Evolutionary conservation across 2,888 invertebrate species (phyloP).

Genomic region (Poecilus cupreus): DNA sequence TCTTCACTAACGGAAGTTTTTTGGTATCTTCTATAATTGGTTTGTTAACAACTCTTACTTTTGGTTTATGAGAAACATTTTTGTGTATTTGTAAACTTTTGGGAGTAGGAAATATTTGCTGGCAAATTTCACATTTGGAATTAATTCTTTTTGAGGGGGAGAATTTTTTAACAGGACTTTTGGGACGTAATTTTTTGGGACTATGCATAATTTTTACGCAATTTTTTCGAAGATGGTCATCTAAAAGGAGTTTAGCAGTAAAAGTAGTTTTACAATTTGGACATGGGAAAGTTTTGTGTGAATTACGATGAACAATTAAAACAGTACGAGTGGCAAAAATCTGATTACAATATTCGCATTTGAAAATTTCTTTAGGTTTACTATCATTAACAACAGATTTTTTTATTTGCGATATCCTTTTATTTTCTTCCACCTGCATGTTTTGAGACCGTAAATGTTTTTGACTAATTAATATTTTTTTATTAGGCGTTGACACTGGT

Average conservation of each 20-base stretch:
- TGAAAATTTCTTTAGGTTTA: slow-evolving; percentile 61
- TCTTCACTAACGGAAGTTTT: slow-evolving; percentile 11
- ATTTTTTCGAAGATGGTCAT: slow-evolving; percentile 67
- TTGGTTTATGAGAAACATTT: slow-evolving; percentile 22
- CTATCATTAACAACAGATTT: background rate
- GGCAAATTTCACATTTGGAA: slow-evolving; percentile 40
- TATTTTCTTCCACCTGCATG: slow-evolving; percentile 62
- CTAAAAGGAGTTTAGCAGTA: slow-evolving; percentile 67
- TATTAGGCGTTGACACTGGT: slow-evolving; percentile 55
- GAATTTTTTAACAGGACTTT: background rate
- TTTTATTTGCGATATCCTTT: slow-evolving; percentile 53
- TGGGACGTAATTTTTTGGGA: background rate
- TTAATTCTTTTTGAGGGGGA: slow-evolving; percentile 2
- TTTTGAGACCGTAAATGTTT: slow-evolving; percentile 65
- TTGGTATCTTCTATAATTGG: background rate
- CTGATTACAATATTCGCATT: slow-evolving; percentile 67
- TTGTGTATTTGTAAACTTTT: slow-evolving; percentile 45
- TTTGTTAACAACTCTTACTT: background rate
- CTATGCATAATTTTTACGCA: slow-evolving; percentile 67
- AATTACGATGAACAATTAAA: slow-evolving; percentile 66
- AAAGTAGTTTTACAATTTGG: slow-evolving; percentile 66
- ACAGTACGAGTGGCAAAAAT: slow-evolving; percentile 65
- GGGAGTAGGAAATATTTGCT: slow-evolving; percentile 24
- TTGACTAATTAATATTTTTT: slow-evolving; percentile 60
- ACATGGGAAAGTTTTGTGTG: slow-evolving; percentile 67